Evolutionary conservation across 2,797 vertebrate genomes (phyloP).

Genomic region (Thunnus albacares): DNA sequence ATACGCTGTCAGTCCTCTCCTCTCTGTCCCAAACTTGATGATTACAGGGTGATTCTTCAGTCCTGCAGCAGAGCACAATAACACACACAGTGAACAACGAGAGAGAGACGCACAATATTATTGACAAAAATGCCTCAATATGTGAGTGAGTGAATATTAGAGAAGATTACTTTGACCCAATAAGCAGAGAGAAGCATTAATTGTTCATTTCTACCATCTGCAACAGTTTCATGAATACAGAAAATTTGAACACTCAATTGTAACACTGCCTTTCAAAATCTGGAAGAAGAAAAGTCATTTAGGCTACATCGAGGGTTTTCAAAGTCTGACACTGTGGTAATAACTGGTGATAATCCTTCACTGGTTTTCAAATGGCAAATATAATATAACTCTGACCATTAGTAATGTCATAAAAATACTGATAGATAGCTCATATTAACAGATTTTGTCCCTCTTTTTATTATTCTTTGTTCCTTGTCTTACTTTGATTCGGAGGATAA

Average conservation of each 20-base stretch:
- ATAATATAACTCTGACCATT: no score
- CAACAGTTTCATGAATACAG: no score
- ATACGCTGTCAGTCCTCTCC: slow-evolving; percentile 85
- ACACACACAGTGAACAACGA: slow-evolving; percentile 29
- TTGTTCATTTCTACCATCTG: neutral
- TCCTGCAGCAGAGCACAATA: slow-evolving; percentile 37
- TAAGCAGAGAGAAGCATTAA: neutral
- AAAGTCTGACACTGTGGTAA: no score
- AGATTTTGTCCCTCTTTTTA: no score
- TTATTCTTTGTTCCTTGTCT: no score
- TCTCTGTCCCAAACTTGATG: slow-evolving; percentile 82
- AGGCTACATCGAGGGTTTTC: no score
- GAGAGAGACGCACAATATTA: neutral
- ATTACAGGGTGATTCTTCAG: slow-evolving; percentile 83
- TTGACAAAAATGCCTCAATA: neutral
- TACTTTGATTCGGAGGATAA: no score
- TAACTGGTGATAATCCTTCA: no score
- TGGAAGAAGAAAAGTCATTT: neutral
- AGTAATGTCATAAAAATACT: no score
- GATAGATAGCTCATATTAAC: no score
- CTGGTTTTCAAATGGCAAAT: no score
- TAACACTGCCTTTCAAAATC: neutral
- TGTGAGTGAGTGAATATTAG: neutral
- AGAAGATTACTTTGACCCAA: neutral
- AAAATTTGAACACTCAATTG: no score